Evolutionary conservation across 2,888 invertebrate species (phyloP), one percentile per base, ranked within the genome.

Genomic region (Epinotia brunnichana): DNA sequence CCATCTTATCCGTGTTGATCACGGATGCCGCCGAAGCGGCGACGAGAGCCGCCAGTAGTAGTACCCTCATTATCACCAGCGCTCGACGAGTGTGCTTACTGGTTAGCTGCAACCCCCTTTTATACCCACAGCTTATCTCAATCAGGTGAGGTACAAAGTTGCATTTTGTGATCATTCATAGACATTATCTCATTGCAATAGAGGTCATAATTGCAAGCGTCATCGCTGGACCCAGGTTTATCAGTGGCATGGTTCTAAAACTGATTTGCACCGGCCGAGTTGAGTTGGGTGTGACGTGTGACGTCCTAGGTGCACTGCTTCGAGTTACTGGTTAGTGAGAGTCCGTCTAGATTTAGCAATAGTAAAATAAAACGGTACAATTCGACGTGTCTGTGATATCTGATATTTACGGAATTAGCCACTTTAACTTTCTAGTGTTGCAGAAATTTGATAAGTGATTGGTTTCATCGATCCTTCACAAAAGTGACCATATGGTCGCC

Each of bases 1-100:
- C 74, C 59, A 76, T 62, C 44, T 75, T 59, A 74, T 86, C 89
- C 77, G 90, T 88, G 66, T 86, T 87, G 81, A 91, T 81, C 74
- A 85, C 85, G 73, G 84, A 82, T 73, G 90, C 91, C 75, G 89
- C 44, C 39, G 82, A 81, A 79, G 87, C 80, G 74, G 88, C 91
- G 79, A 88, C 74, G 61, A 84, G 74, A 63, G 86, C 83, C 75
- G 87, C 85, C 75, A 90, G 76, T 74, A 88, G 73, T 48, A 91
- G 74, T 74, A 87, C 77, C 86, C 80, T 88, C 90, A 89, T 90
- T 80, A 44, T 71, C 62, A 2, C 51, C 24, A 51, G 9, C 39
- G 48, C 39, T 24, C 19, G 39, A n/a, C 61, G 60, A 73, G 3
- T 73, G 73, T 70, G 68, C 64, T 29, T 3, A n/a, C 29, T n/a